phyloP scores from a whole-genome alignment of 2,113 vertebrate species.

The Triplophysa rosa region DNA sequence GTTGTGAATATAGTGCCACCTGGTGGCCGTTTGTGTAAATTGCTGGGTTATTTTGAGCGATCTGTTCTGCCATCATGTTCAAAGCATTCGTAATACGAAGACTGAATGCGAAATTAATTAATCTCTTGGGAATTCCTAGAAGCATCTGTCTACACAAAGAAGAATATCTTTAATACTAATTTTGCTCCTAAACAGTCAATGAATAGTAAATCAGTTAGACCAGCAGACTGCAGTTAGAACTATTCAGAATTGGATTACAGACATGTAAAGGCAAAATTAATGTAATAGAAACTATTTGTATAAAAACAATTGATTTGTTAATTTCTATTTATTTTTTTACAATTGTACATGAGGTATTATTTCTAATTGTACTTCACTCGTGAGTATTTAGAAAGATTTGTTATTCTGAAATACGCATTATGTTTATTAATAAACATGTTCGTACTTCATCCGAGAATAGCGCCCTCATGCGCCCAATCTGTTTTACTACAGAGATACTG shows the following conservation, averaged over 20 bases:
- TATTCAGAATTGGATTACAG: no score
- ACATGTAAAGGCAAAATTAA: no score
- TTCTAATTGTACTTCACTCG: no score
- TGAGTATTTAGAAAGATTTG: no score
- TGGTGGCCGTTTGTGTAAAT: slow-evolving; percentile 15
- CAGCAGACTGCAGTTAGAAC: no score
- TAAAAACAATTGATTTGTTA: no score
- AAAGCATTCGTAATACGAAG: background rate
- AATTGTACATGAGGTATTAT: no score
- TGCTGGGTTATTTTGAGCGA: background rate
- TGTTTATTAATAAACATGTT: background rate
- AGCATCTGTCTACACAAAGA: slow-evolving; percentile 10
- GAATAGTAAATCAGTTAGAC: background rate
- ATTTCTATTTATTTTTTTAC: no score
- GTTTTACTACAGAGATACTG: background rate
- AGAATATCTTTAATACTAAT: background rate
- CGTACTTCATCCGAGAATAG: no score
- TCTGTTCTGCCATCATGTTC: background rate
- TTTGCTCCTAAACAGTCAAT: background rate
- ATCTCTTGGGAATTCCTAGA: slow-evolving; percentile 45
- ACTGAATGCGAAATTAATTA: slow-evolving; percentile 37
- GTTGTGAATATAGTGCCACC: slow-evolving; percentile 12
- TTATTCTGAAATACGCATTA: no score
- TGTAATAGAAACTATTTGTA: no score
- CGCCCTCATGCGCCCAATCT: slow-evolving; percentile 5